A percentile compares a stretch with the other conserved stretches of the same genome.
Conservation (phyloP, 2,113 vertebrate species). For the Seriola dumerili region DNA sequence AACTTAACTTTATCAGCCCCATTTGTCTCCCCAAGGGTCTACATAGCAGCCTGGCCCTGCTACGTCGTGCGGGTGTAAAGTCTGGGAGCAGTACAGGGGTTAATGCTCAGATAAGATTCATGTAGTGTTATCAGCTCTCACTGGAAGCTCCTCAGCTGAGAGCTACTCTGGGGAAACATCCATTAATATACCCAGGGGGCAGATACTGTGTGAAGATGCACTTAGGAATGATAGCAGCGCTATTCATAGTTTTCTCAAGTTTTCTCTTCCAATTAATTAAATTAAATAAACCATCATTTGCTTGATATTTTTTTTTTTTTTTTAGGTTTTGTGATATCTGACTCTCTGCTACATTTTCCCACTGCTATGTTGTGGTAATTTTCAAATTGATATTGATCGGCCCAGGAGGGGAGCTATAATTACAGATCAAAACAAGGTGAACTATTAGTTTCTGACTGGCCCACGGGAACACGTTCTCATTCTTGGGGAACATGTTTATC, state of each 20-base stretch:
- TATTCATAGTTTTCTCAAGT: slow-evolving; percentile 15
- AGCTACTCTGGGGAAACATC: slow-evolving; percentile 24
- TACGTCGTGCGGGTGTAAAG: slow-evolving; percentile 10
- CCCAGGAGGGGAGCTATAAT: slow-evolving; percentile 41
- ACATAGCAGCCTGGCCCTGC: slow-evolving; percentile 2
- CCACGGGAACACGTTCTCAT: slow-evolving; percentile 23
- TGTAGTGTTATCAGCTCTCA: slow-evolving; percentile 51
- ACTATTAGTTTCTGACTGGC: slow-evolving; percentile 39
- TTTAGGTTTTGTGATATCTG: background rate
- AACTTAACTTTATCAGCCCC: slow-evolving; percentile 73
- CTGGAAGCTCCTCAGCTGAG: slow-evolving; percentile 51
- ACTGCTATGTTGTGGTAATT: background rate
- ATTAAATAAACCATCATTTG: background rate
- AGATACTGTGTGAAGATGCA: slow-evolving; percentile 45
- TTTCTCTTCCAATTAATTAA: slow-evolving; percentile 10
- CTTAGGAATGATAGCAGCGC: slow-evolving; percentile 30
- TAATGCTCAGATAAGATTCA: slow-evolving; percentile 70
- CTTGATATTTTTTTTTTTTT: slow-evolving; percentile 11
- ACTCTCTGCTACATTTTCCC: background rate
- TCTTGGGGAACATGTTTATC: slow-evolving; percentile 51
- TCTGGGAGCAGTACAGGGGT: slow-evolving; percentile 43
- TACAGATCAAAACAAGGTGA: slow-evolving; percentile 57
- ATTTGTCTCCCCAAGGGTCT: slow-evolving; percentile 56
- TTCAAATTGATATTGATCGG: slow-evolving; percentile 51
- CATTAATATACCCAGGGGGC: slow-evolving; percentile 46